Conservation (phyloP, 2,113 vertebrate species). For the Leptosomus discolor region DNA sequence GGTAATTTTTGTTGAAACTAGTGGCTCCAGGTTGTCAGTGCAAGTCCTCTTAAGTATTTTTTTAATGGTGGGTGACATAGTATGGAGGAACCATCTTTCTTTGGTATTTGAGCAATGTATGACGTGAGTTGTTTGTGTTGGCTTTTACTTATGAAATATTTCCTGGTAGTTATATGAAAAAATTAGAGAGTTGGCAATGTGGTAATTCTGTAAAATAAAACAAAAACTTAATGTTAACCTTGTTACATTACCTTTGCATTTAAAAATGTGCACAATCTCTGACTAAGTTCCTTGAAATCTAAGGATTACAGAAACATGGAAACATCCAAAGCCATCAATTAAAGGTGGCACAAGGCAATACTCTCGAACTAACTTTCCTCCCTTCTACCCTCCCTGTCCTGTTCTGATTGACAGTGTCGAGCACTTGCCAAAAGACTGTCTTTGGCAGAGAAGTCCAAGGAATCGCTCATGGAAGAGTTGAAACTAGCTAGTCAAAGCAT, state of each 20-base stretch:
- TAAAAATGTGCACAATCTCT: neutral
- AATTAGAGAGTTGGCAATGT: neutral
- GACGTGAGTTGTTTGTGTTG: neutral
- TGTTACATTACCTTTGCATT: neutral
- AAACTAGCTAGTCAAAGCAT: slow-evolving; percentile 87
- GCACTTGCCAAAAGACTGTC: slow-evolving; percentile 91
- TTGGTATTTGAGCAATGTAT: neutral
- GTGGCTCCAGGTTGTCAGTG: neutral
- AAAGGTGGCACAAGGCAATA: neutral
- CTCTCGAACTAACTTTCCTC: neutral
- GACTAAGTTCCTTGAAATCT: neutral
- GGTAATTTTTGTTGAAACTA: neutral
- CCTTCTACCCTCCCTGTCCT: neutral
- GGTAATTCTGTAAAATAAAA: neutral
- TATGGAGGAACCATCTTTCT: neutral
- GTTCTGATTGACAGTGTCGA: slow-evolving; percentile 82
- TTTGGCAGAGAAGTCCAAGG: slow-evolving; percentile 89
- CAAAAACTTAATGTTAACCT: neutral
- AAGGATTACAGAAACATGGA: neutral
- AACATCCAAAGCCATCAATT: neutral
- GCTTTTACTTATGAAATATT: neutral
- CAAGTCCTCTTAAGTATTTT: neutral
- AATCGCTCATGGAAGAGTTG: slow-evolving; percentile 81
- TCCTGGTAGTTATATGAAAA: neutral
- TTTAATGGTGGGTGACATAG: neutral